Evolutionary conservation across 2,797 vertebrate genomes (phyloP).

Genomic region (Gastrophryne carolinensis): DNA sequence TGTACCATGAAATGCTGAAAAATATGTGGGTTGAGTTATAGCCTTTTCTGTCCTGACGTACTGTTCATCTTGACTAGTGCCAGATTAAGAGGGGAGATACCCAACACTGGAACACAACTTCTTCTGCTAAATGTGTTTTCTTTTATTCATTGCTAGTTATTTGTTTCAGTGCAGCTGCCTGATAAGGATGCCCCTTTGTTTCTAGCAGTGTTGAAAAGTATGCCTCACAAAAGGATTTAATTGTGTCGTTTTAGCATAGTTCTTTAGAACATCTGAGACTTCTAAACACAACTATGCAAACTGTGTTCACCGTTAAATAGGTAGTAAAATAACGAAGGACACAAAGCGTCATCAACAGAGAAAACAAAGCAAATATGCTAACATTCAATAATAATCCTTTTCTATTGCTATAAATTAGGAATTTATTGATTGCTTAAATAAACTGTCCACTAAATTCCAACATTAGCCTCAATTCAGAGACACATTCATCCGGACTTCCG

Average conservation of each 20-base stretch:
- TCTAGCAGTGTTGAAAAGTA: constrained; percentile 21
- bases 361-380: not conserved
- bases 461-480: too few relatives aligned
- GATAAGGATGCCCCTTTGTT: constrained; percentile 39
- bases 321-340: constrained; percentile 27
- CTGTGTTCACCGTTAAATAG: constrained; percentile 20
- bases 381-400: not conserved
- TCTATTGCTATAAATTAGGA: too few relatives aligned
- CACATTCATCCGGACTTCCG: too few relatives aligned
- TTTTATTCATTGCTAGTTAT: constrained; percentile 25
- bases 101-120: not conserved
- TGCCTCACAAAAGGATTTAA: constrained; percentile 24
- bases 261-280: constrained; percentile 37
- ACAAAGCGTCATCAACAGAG: not conserved
- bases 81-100: constrained; percentile 4
- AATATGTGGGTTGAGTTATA: not conserved
- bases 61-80: not conserved
- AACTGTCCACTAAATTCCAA: too few relatives aligned
- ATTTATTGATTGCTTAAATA: too few relatives aligned
- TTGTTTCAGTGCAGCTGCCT: constrained; percentile 11
- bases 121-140: not conserved
- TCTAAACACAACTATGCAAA: constrained; percentile 42
- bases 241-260: constrained; percentile 43
- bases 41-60: not conserved
- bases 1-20: not conserved